Percentiles rank a stretch among this genome's conserved stretches.
Conservation (phyloP, 2,797 vertebrate genomes). For the Schizothorax lantsangensis region DNA sequence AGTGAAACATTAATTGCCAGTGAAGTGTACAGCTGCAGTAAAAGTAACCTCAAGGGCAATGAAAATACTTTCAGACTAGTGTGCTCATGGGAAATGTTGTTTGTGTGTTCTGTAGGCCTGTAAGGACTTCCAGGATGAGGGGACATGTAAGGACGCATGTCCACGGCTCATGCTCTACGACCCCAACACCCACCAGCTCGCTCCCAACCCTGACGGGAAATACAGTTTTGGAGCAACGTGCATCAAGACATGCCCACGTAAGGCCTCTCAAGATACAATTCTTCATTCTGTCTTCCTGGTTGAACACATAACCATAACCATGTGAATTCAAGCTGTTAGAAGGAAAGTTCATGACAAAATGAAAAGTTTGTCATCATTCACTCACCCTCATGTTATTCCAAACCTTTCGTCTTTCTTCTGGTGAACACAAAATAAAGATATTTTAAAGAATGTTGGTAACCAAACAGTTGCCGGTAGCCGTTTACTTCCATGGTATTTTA, state of each 20-base stretch:
- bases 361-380: neutral
- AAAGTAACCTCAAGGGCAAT: slow-evolving; percentile 62
- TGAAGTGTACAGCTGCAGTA: slow-evolving; percentile 49
- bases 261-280: slow-evolving; percentile 66
- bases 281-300: neutral
- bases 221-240: slow-evolving; percentile 97
- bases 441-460: neutral
- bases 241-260: slow-evolving; percentile 94
- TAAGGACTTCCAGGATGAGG: slow-evolving; percentile 89
- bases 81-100: slow-evolving; percentile 56
- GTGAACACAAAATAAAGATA: neutral
- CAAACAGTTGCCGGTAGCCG: no score
- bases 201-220: slow-evolving; percentile 89
- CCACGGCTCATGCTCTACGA: slow-evolving; percentile 88
- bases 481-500: no score
- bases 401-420: neutral
- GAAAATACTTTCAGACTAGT: slow-evolving; percentile 72
- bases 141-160: slow-evolving; percentile 91
- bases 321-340: neutral
- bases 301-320: neutral
- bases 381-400: neutral
- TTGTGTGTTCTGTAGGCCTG: slow-evolving; percentile 85
- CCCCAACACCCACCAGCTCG: slow-evolving; percentile 89
- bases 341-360: neutral
- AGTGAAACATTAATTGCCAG: slow-evolving; percentile 59